Conservation (phyloP, 2,113 vertebrate genomes). For the Tapirus terrestris region DNA sequence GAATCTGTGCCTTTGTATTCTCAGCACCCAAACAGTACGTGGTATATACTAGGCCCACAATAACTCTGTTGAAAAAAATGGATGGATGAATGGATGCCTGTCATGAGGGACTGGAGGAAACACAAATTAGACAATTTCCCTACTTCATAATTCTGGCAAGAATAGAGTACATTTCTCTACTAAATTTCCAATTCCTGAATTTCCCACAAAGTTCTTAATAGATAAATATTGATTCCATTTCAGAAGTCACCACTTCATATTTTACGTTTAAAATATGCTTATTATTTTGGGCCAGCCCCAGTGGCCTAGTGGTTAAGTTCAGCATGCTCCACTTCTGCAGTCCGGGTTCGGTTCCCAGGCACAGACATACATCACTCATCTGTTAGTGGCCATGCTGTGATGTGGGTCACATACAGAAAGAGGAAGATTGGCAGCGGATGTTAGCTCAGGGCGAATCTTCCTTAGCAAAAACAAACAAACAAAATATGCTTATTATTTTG, state of each 20-base stretch:
- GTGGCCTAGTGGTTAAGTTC: too few species aligned
- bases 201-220: background rate
- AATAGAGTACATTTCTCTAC: background rate
- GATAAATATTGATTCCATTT: background rate
- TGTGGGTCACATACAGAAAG: too few species aligned
- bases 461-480: too few species aligned
- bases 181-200: background rate
- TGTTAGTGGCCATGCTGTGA: too few species aligned
- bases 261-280: background rate
- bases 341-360: too few species aligned
- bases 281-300: background rate
- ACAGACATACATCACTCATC: too few species aligned
- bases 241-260: background rate
- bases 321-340: too few species aligned
- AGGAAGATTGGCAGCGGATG: too few species aligned
- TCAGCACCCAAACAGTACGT: background rate
- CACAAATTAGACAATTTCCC: background rate
- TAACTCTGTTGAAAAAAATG: background rate
- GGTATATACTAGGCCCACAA: background rate
- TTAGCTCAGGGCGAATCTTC: too few species aligned
- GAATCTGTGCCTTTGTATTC: background rate
- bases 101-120: background rate
- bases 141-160: background rate
- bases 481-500: too few species aligned
- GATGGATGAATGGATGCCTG: background rate